A percentile compares a stretch with the other conserved stretches of the same genome.
These are phyloP conservation scores for Stictocephala bisonia DNA, from an alignment of 2,888 invertebrate genomes.

Conservation along the genomic window DNA sequence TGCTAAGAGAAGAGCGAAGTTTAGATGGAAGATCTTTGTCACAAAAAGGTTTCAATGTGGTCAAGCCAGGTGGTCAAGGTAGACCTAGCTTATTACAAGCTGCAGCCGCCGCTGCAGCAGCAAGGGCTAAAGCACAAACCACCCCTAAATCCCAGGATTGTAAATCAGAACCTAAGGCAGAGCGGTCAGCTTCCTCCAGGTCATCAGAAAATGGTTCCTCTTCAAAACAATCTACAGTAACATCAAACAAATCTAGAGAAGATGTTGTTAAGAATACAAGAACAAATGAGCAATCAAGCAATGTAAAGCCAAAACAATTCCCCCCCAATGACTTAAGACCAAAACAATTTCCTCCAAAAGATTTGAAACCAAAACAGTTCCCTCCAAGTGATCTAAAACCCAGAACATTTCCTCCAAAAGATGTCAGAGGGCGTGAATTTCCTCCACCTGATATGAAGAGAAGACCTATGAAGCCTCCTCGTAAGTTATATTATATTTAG, in stretches of 20 bases:
- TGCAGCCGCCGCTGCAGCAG: conserved; percentile 23
- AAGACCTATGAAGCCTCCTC: conserved; percentile 53
- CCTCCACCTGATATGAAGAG: conserved; percentile 63
- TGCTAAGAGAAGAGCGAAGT: background rate
- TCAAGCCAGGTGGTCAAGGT: background rate
- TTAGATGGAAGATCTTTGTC: conserved; percentile 25
- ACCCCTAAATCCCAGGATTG: background rate
- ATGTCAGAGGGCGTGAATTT: conserved; percentile 62
- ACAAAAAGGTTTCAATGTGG: no score
- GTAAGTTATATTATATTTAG: background rate
- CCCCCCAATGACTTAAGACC: conserved; percentile 62
- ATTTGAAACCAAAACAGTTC: conserved; percentile 63
- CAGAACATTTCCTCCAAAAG: conserved; percentile 51
- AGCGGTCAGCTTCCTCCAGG: background rate
- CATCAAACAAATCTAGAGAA: conserved; percentile 48
- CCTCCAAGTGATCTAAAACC: conserved; percentile 63
- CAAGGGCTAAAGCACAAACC: conserved; percentile 9
- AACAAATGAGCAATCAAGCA: conserved; percentile 68
- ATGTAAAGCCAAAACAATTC: conserved; percentile 63
- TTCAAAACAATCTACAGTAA: background rate
- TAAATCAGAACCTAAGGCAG: no score
- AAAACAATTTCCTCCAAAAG: conserved; percentile 65
- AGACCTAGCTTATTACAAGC: conserved; percentile 29
- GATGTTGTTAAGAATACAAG: conserved; percentile 52
- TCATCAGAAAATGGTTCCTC: background rate